These are phyloP conservation scores for Gallinago jamesoni DNA, from an alignment of 2,113 vertebrate genomes.

Conservation along the genomic window DNA sequence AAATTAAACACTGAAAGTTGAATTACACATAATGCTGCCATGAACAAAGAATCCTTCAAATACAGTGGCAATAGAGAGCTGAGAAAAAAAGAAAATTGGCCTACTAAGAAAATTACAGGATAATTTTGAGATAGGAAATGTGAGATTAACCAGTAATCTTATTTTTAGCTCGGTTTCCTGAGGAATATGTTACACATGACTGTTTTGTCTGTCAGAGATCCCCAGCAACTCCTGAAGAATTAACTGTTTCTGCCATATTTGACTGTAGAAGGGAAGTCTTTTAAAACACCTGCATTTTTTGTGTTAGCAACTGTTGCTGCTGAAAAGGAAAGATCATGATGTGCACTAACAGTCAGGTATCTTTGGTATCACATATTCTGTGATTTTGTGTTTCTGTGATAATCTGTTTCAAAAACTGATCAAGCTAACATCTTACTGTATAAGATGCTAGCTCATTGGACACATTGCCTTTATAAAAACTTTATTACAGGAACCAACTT, in stretches of 20 bases:
- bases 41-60: neutral
- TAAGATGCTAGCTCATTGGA: neutral
- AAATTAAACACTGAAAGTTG: neutral
- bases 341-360: neutral
- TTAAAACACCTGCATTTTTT: neutral
- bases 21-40: neutral
- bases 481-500: rapidly evolving
- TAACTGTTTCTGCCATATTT: neutral
- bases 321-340: neutral
- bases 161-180: neutral
- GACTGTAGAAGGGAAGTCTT: neutral
- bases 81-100: neutral
- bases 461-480: neutral
- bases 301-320: neutral
- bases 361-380: neutral
- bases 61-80: neutral
- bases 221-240: neutral
- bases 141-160: neutral
- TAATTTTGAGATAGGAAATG: neutral
- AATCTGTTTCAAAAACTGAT: neutral
- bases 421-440: neutral
- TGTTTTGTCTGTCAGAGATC: neutral
- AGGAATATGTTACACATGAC: neutral
- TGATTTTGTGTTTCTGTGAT: too few species aligned
- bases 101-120: neutral